Percentiles rank a stretch among this genome's conserved stretches.
Conservation (phyloP, 2,797 vertebrate species). For the Cheirogaleus major region DNA sequence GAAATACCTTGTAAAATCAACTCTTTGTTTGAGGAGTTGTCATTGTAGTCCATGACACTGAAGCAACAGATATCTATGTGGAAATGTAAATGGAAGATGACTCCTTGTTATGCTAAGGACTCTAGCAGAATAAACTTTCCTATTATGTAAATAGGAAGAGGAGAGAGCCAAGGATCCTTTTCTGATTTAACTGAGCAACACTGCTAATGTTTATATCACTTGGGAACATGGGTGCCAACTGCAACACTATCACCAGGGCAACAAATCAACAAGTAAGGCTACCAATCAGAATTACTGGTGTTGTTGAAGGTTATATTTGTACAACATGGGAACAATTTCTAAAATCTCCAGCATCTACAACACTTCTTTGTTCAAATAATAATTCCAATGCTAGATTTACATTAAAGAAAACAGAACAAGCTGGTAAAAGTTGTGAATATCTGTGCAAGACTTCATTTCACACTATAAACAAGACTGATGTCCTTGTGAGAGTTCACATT, state of each 20-base stretch:
- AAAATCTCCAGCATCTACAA: not conserved
- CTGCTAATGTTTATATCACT: not conserved
- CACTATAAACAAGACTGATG: not conserved
- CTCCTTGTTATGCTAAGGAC: not conserved
- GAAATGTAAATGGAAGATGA: constrained; percentile 15
- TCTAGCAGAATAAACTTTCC: not conserved
- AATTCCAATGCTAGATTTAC: constrained; percentile 25
- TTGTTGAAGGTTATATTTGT: not conserved
- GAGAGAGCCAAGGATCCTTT: not conserved
- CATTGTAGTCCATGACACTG: not conserved
- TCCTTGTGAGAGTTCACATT: not conserved
- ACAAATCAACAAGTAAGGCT: constrained; percentile 34
- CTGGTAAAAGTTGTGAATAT: not conserved
- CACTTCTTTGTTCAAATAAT: constrained; percentile 45
- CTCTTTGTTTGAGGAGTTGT: not conserved
- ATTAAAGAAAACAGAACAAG: constrained; percentile 13
- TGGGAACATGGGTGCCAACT: not conserved
- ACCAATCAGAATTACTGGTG: not conserved
- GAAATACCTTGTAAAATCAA: constrained; percentile 9
- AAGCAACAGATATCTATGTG: not conserved
- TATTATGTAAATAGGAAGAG: not conserved
- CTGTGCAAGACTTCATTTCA: not conserved
- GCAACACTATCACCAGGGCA: constrained; percentile 28
- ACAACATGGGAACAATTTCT: not conserved
- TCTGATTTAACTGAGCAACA: not conserved